Percentiles rank a stretch among this genome's conserved stretches.
These are phyloP conservation scores for Uropetala carovei DNA, from an alignment of 2,888 invertebrate species.

Conservation along the genomic window DNA sequence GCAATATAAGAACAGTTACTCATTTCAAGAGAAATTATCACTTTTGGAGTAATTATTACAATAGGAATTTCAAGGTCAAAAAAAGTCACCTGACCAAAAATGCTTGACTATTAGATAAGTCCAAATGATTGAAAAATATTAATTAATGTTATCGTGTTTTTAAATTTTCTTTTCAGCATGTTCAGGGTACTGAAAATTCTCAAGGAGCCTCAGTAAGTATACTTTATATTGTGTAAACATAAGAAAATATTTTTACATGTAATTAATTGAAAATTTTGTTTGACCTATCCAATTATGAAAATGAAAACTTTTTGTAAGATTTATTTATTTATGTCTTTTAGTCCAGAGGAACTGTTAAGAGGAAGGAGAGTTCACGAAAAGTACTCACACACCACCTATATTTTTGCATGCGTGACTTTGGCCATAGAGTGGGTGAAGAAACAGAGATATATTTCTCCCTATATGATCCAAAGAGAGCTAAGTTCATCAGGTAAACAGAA, in stretches of 20 bases:
- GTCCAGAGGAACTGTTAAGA: constrained; percentile 79
- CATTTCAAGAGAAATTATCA: no score
- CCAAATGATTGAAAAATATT: no score
- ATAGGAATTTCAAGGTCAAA: neutral
- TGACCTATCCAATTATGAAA: neutral
- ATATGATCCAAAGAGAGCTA: constrained; percentile 87
- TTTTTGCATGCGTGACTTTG: constrained; percentile 92
- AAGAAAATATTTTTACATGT: neutral
- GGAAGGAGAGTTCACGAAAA: constrained; percentile 77
- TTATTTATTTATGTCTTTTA: constrained; percentile 68
- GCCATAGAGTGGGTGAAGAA: constrained; percentile 91
- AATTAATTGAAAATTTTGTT: constrained; percentile 30
- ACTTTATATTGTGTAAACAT: neutral
- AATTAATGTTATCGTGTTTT: constrained; percentile 51
- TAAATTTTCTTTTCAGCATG: constrained; percentile 75
- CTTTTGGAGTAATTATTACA: neutral
- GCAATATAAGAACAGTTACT: no score
- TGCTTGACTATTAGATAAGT: no score
- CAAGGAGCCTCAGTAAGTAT: constrained; percentile 75
- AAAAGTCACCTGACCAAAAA: no score
- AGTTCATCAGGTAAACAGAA: constrained; percentile 80
- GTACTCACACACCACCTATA: constrained; percentile 87
- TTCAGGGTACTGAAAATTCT: constrained; percentile 77
- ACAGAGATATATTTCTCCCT: constrained; percentile 92
- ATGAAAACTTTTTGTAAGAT: neutral